These are phyloP conservation scores for Cairina moschata DNA, from an alignment of 2,113 vertebrate species.

Conservation along the genomic window DNA sequence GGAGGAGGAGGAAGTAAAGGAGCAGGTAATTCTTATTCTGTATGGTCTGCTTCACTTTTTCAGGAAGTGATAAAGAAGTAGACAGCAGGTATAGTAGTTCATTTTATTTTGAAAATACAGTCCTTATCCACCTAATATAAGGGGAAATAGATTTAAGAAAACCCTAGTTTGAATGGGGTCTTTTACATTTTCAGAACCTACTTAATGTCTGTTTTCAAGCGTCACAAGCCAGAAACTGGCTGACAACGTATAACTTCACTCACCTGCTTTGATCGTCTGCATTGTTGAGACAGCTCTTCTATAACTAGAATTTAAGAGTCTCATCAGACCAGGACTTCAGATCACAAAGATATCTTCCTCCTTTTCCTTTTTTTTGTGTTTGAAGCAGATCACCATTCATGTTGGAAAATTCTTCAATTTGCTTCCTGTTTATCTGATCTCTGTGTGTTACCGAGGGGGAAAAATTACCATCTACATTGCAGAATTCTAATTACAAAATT, in stretches of 20 bases:
- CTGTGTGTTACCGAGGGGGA: slow-evolving; percentile 44
- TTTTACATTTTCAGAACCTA: not conserved
- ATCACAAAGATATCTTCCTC: not conserved
- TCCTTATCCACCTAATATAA: not conserved
- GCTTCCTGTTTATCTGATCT: slow-evolving; percentile 69
- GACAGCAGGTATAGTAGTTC: not conserved
- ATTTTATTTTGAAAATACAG: not conserved
- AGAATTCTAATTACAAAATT: slow-evolving; percentile 74
- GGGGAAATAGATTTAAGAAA: not conserved
- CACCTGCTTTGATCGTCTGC: not conserved
- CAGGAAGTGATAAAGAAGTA: not conserved
- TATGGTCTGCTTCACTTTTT: not conserved
- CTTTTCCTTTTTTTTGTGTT: not conserved
- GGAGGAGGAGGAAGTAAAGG: not conserved
- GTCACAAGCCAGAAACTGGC: not conserved
- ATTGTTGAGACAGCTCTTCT: slow-evolving; percentile 17
- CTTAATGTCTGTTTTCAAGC: not conserved
- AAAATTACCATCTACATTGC: slow-evolving; percentile 70
- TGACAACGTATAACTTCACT: not conserved
- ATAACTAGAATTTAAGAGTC: not conserved
- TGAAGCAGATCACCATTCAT: slow-evolving; percentile 51
- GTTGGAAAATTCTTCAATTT: slow-evolving; percentile 58
- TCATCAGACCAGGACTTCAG: slow-evolving; percentile 6
- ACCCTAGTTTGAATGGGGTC: not conserved
- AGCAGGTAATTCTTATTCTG: not conserved